These are phyloP conservation scores for Prosapia bicincta DNA, from an alignment of 2,888 invertebrate species.

Conservation along the genomic window DNA sequence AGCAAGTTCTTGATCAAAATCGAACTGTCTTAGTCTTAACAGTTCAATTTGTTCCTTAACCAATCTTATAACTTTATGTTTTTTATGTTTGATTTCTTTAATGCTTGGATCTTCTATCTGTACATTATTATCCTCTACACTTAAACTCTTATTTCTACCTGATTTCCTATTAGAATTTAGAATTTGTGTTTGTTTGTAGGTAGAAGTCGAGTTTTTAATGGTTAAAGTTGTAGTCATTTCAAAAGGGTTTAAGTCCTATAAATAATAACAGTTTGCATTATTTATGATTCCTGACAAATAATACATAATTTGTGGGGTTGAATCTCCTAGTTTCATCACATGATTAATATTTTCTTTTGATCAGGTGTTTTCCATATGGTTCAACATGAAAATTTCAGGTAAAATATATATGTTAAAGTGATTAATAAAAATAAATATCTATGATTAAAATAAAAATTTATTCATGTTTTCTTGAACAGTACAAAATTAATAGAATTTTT, in stretches of 20 bases:
- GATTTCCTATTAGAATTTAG: not conserved
- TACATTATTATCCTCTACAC: not conserved
- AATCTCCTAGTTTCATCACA: too few species aligned
- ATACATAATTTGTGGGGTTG: not conserved
- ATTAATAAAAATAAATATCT: too few species aligned
- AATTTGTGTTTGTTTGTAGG: not conserved
- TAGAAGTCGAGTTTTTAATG: not conserved
- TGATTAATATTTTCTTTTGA: too few species aligned
- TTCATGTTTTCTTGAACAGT: too few species aligned
- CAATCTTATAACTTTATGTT: not conserved
- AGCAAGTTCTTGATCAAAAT: not conserved
- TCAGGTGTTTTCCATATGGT: too few species aligned
- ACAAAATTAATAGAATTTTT: too few species aligned
- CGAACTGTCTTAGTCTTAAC: not conserved
- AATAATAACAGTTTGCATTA: not conserved
- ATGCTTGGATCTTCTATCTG: not conserved
- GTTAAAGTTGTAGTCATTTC: not conserved
- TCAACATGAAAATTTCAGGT: too few species aligned
- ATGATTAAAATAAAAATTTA: too few species aligned
- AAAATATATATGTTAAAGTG: too few species aligned
- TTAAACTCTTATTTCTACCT: not conserved
- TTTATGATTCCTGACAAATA: not conserved
- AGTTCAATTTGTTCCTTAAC: not conserved
- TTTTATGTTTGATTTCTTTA: not conserved
- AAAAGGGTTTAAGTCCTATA: not conserved